These are phyloP conservation scores for Dicaeum eximium DNA, from an alignment of 2,113 vertebrate species.

Conservation along the genomic window DNA sequence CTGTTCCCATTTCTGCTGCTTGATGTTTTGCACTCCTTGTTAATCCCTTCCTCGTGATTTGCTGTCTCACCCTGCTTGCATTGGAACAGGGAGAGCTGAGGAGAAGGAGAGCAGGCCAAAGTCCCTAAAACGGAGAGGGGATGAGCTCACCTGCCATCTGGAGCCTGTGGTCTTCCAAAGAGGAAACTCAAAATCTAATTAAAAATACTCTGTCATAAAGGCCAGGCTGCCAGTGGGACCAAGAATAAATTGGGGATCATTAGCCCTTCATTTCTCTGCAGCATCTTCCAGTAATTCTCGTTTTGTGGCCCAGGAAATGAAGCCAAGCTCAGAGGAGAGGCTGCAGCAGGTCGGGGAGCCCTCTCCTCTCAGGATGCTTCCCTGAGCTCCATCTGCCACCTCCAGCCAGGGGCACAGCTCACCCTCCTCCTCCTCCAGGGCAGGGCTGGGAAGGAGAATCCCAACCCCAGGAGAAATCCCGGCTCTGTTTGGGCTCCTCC, in stretches of 20 bases:
- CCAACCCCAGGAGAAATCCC: not conserved
- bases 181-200: conserved; percentile 12
- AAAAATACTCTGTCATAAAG: not conserved
- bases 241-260: not conserved
- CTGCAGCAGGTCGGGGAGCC: not conserved
- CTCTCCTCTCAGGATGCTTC: not conserved
- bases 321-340: not conserved
- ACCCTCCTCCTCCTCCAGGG: not conserved
- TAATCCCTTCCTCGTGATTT: not conserved
- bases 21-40: not conserved
- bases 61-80: not conserved
- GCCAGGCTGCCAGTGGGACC: not conserved
- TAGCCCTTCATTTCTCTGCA: not conserved
- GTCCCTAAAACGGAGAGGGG: not conserved
- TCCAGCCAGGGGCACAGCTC: not conserved
- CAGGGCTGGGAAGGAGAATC: not conserved
- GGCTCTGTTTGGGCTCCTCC: not conserved
- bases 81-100: not conserved
- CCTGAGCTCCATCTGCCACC: not conserved
- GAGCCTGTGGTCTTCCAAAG: conserved; percentile 28
- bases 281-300: not conserved
- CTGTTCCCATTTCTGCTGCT: not conserved
- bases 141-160: conserved; percentile 41
- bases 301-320: not conserved
- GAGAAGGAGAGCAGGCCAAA: not conserved